Base-by-base conservation (phyloP, 1,140 invertebrate species). In the Amphibalanus amphitrite region DNA sequence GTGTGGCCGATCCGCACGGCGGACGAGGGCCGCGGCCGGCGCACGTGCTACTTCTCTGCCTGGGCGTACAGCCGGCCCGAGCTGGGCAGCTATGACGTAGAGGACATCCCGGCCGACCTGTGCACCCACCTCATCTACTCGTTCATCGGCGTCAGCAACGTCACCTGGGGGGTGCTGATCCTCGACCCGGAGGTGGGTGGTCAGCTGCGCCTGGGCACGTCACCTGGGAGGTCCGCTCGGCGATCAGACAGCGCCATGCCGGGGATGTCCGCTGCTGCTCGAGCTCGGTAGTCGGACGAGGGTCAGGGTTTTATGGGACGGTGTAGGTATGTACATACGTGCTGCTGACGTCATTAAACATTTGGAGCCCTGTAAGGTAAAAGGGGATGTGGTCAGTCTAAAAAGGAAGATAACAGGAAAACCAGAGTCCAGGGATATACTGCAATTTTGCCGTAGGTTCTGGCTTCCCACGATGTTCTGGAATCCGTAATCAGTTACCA, bases 101-200 rank as follows among this genome's bases (percentile, higher is more conserved):
- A 80, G 28, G 78, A 80, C 72, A 80, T 81, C 72, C 77, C 78
- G 0, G 78, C 74, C 28, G 76, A 79, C 38, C 75, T 78, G 28
- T 81, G 80, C 69, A 81, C 80, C 15, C 80, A 81, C 74, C 72
- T 81, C 64, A 79, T 81, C 28, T 81, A 81, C 73, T 77, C 80
- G 28, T 81, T 81, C 72, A 75, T 79, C 29, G 80, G 80, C 25
- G 74, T 81, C 0, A 77, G 77, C 29, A 78, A 79, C 68, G 78
- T 77, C 28, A 80, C 79, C 25, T 80, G 79, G 79, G 77, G 78
- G 71, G 72, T 80, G 30, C 71, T 77, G 15, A 72, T 76, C 29
- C 72, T 80, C 3, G 79, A 80, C 70, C 77, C 76, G 8, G 76
- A 79, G 69, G 76, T 77, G 72, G 74, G 67, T 38, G 10, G 25